Evolutionary conservation across 64 coral and sea anemone genomes (phyloP).

Genomic region (Dendrophyllia cribrosa): DNA sequence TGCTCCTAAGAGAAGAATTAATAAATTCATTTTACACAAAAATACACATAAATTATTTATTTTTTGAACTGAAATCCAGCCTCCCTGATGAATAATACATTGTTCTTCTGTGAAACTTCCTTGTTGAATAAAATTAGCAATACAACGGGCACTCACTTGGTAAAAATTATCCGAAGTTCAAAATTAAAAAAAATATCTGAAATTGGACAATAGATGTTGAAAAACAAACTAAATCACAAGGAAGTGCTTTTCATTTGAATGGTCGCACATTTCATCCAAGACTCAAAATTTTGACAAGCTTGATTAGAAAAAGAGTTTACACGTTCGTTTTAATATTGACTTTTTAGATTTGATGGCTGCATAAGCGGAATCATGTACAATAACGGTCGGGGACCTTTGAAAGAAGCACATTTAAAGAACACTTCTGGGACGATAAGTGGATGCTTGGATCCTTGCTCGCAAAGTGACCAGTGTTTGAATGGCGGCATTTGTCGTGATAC

Average conservation of each 20-base stretch:
- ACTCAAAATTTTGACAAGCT: no score
- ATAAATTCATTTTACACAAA: constrained; percentile 42
- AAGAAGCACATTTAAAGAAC: constrained; percentile 18
- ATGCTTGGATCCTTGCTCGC: constrained; percentile 46
- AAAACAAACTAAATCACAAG: no score
- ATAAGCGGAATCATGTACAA: constrained; percentile 65
- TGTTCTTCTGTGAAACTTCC: constrained; percentile 5
- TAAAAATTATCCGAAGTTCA: not conserved
- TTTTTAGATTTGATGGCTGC: constrained; percentile 55
- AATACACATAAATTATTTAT: constrained; percentile 52
- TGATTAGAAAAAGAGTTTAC: not conserved
- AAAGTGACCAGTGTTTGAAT: constrained; percentile 72
- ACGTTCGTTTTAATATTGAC: not conserved
- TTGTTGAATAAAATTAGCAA: constrained; percentile 16
- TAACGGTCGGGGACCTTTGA: not conserved
- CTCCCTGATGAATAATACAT: constrained; percentile 38
- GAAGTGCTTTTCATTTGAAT: no score
- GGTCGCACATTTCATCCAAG: no score
- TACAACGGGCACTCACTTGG: not conserved
- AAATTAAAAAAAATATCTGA: no score
- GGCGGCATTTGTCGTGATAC: constrained; percentile 65
- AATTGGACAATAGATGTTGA: no score
- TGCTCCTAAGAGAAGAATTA: constrained; percentile 16
- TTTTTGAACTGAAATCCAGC: constrained; percentile 38
- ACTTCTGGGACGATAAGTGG: constrained; percentile 45